phyloP scores from a whole-genome alignment of 2,888 invertebrate species.

The Thalpophila matura region DNA sequence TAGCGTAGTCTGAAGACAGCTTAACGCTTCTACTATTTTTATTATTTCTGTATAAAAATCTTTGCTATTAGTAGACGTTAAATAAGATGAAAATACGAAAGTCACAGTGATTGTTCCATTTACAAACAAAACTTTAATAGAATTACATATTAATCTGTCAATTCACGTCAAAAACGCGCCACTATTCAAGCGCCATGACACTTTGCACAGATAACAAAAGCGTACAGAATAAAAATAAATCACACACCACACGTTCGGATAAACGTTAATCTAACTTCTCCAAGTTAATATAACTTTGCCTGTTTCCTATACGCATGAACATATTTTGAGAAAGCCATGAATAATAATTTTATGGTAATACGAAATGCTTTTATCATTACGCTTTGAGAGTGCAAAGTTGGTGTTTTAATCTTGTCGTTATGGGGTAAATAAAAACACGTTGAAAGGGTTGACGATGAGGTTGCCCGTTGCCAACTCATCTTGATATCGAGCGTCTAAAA shows the following conservation, averaged over 20 bases:
- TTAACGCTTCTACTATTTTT: no score
- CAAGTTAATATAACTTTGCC: slow-evolving; percentile 84
- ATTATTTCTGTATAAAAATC: no score
- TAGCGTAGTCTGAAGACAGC: no score
- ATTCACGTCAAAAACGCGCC: slow-evolving; percentile 12
- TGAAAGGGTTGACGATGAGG: background rate
- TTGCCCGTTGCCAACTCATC: background rate
- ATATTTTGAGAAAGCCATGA: slow-evolving; percentile 79
- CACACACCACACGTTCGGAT: slow-evolving; percentile 72
- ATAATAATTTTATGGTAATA: slow-evolving; percentile 76
- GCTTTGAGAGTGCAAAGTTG: slow-evolving; percentile 53
- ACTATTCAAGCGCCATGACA: slow-evolving; percentile 31
- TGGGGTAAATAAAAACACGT: slow-evolving; percentile 24
- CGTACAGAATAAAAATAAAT: slow-evolving; percentile 63
- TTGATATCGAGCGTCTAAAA: no score
- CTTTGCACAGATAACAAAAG: slow-evolving; percentile 42
- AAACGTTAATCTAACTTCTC: slow-evolving; percentile 83
- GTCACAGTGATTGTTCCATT: no score
- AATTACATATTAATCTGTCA: background rate
- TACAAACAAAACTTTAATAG: background rate
- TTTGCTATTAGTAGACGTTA: no score
- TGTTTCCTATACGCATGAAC: slow-evolving; percentile 79
- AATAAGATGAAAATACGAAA: no score
- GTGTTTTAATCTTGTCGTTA: slow-evolving; percentile 30
- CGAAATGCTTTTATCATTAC: slow-evolving; percentile 70